A percentile compares a stretch with the other conserved stretches of the same genome.
These are phyloP conservation scores for Podocnemis expansa DNA, from an alignment of 2,113 vertebrate genomes.

Conservation along the genomic window DNA sequence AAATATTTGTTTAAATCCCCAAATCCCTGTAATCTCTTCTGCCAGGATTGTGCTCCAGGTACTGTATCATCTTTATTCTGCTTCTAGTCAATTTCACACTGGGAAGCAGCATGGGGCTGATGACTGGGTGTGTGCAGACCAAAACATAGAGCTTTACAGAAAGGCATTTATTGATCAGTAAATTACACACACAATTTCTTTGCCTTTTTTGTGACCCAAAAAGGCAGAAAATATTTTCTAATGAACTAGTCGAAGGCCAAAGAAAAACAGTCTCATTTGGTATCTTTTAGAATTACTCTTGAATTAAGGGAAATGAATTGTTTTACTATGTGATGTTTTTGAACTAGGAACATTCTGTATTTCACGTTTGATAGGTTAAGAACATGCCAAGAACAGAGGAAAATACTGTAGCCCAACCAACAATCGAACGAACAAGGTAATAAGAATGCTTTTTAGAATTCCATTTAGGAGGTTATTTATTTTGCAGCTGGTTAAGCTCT, in stretches of 20 bases:
- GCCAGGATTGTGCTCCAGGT: conserved; percentile 22
- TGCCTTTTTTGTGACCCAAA: background rate
- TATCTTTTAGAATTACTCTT: conserved; percentile 2
- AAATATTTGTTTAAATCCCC: conserved; percentile 44
- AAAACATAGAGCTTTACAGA: background rate
- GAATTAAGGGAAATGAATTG: conserved; percentile 38
- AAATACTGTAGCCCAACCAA: conserved; percentile 4
- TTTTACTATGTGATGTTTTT: conserved; percentile 64
- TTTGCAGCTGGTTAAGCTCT: conserved; percentile 50
- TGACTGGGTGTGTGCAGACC: background rate
- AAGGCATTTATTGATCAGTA: background rate
- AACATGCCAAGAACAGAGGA: conserved; percentile 66
- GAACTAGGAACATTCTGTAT: conserved; percentile 45
- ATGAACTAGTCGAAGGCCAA: background rate
- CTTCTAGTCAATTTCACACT: background rate
- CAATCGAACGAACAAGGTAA: conserved; percentile 38
- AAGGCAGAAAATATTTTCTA: background rate
- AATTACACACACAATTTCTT: background rate
- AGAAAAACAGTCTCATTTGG: background rate
- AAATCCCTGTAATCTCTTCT: conserved; percentile 29
- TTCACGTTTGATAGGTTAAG: conserved; percentile 56
- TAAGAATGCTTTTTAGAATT: conserved; percentile 51
- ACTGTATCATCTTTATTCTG: conserved; percentile 1
- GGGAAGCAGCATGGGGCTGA: conserved; percentile 17
- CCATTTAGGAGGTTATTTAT: conserved; percentile 24